phyloP scores from a whole-genome alignment of 2,888 invertebrate species.

The Kryphioiulus occultus region DNA sequence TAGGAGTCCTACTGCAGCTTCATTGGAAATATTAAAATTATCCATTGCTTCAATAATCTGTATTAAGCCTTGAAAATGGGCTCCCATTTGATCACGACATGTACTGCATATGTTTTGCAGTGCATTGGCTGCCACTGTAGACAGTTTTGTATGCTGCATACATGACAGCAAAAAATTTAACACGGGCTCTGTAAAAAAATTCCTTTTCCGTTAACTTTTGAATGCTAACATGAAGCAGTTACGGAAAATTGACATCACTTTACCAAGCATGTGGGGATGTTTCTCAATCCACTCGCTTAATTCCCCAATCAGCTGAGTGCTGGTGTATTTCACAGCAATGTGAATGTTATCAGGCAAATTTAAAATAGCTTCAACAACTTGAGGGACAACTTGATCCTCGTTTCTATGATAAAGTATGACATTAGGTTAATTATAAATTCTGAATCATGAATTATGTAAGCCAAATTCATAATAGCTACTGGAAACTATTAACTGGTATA shows the following conservation, averaged over 20 bases:
- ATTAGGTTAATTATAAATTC: too few relatives aligned
- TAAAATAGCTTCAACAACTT: slow-evolving; percentile 90
- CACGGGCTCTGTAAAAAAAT: slow-evolving; percentile 71
- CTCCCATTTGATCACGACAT: slow-evolving; percentile 79
- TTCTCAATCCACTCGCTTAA: slow-evolving; percentile 93
- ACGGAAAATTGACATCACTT: slow-evolving; percentile 53
- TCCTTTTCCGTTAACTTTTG: not conserved
- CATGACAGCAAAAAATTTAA: slow-evolving; percentile 80
- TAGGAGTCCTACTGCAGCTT: slow-evolving; percentile 76
- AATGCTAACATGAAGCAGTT: not conserved
- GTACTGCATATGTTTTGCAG: slow-evolving; percentile 85
- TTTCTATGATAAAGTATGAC: slow-evolving; percentile 68
- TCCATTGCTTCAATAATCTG: slow-evolving; percentile 78
- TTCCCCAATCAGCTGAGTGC: slow-evolving; percentile 86
- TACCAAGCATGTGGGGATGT: slow-evolving; percentile 78
- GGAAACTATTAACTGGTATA: too few relatives aligned
- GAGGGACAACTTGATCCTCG: slow-evolving; percentile 90
- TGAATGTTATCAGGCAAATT: slow-evolving; percentile 82
- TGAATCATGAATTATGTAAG: not conserved
- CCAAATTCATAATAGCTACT: not conserved
- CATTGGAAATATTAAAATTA: slow-evolving; percentile 75
- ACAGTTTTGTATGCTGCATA: slow-evolving; percentile 75
- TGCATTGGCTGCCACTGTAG: slow-evolving; percentile 81
- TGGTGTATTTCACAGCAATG: slow-evolving; percentile 86
- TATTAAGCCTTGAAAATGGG: slow-evolving; percentile 75